phyloP scores from a whole-genome alignment of 2,888 invertebrate genomes.

The Blera fallax region DNA sequence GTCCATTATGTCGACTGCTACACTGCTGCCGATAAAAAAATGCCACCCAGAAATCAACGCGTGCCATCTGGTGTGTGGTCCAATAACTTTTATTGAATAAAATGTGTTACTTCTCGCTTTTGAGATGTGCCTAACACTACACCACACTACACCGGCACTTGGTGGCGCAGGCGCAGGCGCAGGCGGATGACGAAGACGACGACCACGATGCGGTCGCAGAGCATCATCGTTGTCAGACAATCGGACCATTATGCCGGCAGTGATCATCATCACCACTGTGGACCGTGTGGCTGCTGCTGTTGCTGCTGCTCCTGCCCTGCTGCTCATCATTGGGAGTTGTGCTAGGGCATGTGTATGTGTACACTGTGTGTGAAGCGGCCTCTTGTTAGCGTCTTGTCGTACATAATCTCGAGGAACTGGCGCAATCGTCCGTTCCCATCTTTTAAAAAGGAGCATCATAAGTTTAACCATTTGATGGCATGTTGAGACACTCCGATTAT shows the following conservation, averaged over 20 bases:
- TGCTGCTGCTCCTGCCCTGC: constrained; percentile 34
- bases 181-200: constrained; percentile 56
- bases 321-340: not conserved
- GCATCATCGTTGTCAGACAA: constrained; percentile 67
- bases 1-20: constrained; percentile 64
- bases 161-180: constrained; percentile 44
- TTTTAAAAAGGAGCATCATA: constrained; percentile 73
- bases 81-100: constrained; percentile 83
- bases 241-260: constrained; percentile 68
- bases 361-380: constrained; percentile 55
- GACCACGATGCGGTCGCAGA: constrained; percentile 64
- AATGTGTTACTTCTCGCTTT: constrained; percentile 75
- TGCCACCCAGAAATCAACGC: constrained; percentile 82
- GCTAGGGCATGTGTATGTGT: constrained; percentile 12
- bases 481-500: constrained; percentile 73
- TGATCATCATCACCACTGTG: constrained; percentile 62
- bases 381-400: constrained; percentile 73
- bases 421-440: constrained; percentile 68
- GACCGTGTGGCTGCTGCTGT: constrained; percentile 43
- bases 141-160: constrained; percentile 61
- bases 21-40: constrained; percentile 72
- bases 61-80: constrained; percentile 90
- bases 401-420: constrained; percentile 71
- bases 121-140: constrained; percentile 71
- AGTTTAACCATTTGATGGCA: constrained; percentile 73